These are phyloP conservation scores for Pimpla rufipes DNA, from an alignment of 2,888 invertebrate genomes.

Conservation along the genomic window DNA sequence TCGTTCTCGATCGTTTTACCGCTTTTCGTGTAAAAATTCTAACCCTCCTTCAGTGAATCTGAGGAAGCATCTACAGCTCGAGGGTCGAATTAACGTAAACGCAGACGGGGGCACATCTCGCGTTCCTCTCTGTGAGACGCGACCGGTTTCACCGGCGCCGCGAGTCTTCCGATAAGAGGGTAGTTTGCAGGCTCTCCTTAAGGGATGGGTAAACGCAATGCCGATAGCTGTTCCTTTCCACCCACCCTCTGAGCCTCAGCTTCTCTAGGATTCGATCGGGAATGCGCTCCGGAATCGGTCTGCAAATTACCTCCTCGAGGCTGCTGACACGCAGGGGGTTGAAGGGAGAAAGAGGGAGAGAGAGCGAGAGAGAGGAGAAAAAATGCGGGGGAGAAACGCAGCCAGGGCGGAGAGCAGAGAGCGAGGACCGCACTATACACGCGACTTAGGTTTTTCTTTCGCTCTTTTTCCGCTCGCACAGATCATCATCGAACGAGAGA, in stretches of 20 bases:
- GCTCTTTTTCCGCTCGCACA: conserved; percentile 62
- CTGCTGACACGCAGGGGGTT: conserved; percentile 60
- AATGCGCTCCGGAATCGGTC: conserved; percentile 74
- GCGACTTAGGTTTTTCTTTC: conserved; percentile 66
- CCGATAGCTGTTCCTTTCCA: background rate
- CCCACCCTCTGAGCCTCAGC: conserved; percentile 1
- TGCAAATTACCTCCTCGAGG: conserved; percentile 80
- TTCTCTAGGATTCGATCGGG: conserved; percentile 57
- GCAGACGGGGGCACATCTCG: conserved; percentile 25
- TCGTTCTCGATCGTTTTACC: conserved; percentile 31
- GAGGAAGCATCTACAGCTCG: conserved; percentile 23
- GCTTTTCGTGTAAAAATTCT: background rate
- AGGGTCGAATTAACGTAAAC: conserved; percentile 66
- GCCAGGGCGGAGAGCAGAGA: conserved; percentile 65
- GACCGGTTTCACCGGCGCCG: conserved; percentile 53
- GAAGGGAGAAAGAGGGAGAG: conserved; percentile 27
- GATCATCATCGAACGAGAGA: conserved; percentile 69
- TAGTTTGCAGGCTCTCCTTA: conserved; percentile 49
- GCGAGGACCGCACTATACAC: conserved; percentile 62
- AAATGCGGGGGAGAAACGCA: conserved; percentile 57
- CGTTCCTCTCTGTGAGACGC: conserved; percentile 8
- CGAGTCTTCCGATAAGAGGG: conserved; percentile 61
- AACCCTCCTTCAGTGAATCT: background rate
- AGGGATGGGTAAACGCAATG: conserved; percentile 47
- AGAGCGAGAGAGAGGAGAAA: conserved; percentile 3